Conservation (phyloP, 1,140 invertebrate species). For the Cydia pomonella region DNA sequence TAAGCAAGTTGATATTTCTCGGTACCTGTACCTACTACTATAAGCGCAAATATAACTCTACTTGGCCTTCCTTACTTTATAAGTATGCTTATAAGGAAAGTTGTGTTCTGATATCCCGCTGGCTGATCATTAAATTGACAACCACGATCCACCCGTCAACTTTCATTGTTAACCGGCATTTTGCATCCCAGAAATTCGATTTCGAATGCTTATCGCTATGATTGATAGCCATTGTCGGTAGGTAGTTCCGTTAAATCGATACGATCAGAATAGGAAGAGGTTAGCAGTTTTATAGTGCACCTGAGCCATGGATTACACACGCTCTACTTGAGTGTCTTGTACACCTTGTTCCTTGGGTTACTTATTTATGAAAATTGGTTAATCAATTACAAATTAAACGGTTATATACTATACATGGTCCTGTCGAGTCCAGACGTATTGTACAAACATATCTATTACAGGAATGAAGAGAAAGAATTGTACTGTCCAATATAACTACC, state of each 20-base stretch:
- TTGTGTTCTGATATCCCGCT: slow-evolving; percentile 57
- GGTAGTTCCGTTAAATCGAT: slow-evolving; percentile 37
- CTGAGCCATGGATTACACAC: slow-evolving; percentile 10
- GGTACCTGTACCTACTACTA: neutral
- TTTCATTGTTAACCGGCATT: slow-evolving; percentile 62
- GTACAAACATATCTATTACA: no score
- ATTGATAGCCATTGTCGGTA: slow-evolving; percentile 55
- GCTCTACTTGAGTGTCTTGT: neutral
- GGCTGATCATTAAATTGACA: slow-evolving; percentile 58
- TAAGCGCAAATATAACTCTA: neutral
- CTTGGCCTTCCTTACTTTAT: slow-evolving; percentile 38
- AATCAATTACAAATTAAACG: no score
- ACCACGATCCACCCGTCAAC: slow-evolving; percentile 58
- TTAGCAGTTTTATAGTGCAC: slow-evolving; percentile 31
- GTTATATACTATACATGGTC: neutral
- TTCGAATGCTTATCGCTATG: slow-evolving; percentile 47
- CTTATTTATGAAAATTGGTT: no score
- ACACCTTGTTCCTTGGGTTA: neutral
- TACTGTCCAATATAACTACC: no score
- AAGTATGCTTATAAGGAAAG: slow-evolving; percentile 63
- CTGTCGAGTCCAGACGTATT: neutral
- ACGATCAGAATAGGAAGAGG: slow-evolving; percentile 31
- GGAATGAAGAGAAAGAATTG: no score
- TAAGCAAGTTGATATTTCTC: neutral
- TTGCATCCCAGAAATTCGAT: slow-evolving; percentile 56